A percentile compares a stretch with the other conserved stretches of the same genome.
Conservation (phyloP, 2,888 invertebrate species). For the Bellardia pandia region DNA sequence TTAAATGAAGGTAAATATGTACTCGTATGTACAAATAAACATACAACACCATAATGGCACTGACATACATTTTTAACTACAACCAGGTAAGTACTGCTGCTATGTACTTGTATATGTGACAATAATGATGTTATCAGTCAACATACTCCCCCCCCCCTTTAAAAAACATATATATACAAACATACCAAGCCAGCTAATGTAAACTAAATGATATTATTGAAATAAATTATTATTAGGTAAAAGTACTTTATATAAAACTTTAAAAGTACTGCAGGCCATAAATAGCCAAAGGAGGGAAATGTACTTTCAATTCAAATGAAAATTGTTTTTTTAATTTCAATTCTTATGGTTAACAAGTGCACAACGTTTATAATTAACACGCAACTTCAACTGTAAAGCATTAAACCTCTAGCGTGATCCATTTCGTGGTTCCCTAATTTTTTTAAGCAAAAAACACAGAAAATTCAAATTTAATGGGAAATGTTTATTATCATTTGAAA, state of each 20-base stretch:
- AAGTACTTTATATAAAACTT: not conserved
- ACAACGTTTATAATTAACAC: constrained; percentile 42
- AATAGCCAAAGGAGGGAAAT: constrained; percentile 26
- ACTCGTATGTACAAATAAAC: no score
- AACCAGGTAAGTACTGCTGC: not conserved
- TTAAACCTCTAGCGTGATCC: not conserved
- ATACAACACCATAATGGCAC: constrained; percentile 32
- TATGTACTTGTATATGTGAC: not conserved
- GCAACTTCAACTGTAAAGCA: constrained; percentile 1
- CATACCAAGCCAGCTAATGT: not conserved
- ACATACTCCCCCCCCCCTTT: not conserved
- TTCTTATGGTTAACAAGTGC: constrained; percentile 40
- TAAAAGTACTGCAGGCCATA: not conserved
- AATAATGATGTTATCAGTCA: constrained; percentile 57
- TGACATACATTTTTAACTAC: constrained; percentile 58
- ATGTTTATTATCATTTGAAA: no score
- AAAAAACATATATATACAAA: not conserved
- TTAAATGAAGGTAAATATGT: constrained; percentile 9
- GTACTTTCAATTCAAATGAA: constrained; percentile 21
- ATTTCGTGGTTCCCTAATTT: no score
- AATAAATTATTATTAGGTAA: not conserved
- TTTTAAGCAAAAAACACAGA: no score
- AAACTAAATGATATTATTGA: not conserved
- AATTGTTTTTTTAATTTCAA: not conserved
- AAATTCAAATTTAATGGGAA: no score